Evolutionary conservation across 1,140 invertebrate species (phyloP).

Genomic region (Drosophila ogumai): DNA sequence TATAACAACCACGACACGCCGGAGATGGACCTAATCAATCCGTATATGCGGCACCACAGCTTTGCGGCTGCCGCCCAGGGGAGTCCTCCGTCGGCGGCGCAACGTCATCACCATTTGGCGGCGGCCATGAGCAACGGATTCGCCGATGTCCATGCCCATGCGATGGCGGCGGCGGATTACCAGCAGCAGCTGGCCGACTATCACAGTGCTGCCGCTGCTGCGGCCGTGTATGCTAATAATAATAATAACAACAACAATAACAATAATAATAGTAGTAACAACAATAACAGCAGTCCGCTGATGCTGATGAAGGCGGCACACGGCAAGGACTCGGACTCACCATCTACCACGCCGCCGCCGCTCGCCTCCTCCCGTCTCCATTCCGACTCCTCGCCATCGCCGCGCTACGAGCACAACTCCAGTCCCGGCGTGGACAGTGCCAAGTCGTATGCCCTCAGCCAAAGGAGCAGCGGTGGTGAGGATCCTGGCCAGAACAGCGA

Average conservation of each 20-base stretch:
- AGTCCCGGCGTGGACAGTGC: constrained; percentile 83
- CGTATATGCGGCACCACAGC: constrained; percentile 83
- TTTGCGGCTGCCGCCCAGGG: constrained; percentile 71
- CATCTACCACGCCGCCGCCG: constrained; percentile 72
- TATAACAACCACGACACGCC: constrained; percentile 43
- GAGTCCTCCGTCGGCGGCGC: constrained; percentile 69
- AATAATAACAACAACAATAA: constrained; percentile 67
- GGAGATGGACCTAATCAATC: constrained; percentile 82
- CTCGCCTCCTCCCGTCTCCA: constrained; percentile 72
- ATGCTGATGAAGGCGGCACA: constrained; percentile 76
- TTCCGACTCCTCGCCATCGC: constrained; percentile 80
- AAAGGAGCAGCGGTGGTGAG: constrained; percentile 79
- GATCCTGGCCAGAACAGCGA: constrained; percentile 81
- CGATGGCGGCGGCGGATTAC: constrained; percentile 75
- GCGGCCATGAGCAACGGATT: constrained; percentile 69
- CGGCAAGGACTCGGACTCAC: constrained; percentile 69
- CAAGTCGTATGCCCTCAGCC: constrained; percentile 81
- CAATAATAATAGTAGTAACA: constrained; percentile 68
- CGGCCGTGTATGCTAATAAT: constrained; percentile 75
- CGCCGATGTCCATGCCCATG: constrained; percentile 70
- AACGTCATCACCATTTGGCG: constrained; percentile 69
- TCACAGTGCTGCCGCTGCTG: constrained; percentile 77
- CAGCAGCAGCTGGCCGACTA: constrained; percentile 80
- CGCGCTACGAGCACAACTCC: constrained; percentile 82
- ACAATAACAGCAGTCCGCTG: constrained; percentile 66